A percentile compares a stretch with the other conserved stretches of the same genome.
phyloP scores from a whole-genome alignment of 2,888 invertebrate genomes.

The Asteroscopus sphinx region DNA sequence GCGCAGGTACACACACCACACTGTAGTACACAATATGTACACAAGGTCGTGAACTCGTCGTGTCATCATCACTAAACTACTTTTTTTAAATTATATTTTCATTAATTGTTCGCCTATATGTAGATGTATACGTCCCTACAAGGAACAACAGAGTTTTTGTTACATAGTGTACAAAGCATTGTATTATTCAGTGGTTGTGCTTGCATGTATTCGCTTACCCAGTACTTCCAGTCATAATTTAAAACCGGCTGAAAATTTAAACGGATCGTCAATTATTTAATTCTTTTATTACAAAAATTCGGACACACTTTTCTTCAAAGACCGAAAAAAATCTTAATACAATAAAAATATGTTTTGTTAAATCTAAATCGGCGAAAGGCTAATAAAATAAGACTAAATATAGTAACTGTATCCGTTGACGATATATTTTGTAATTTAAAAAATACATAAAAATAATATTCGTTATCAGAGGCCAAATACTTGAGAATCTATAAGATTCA shows the following conservation, averaged over 20 bases:
- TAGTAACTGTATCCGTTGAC: slow-evolving; percentile 33
- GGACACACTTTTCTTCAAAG: too few species aligned
- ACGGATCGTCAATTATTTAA: slow-evolving; percentile 9
- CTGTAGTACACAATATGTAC: too few species aligned
- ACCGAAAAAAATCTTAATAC: background rate
- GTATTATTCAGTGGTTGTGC: slow-evolving; percentile 64
- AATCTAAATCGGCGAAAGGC: slow-evolving; percentile 47
- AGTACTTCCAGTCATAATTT: slow-evolving; percentile 29
- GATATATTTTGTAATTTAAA: slow-evolving; percentile 41
- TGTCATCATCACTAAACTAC: too few species aligned
- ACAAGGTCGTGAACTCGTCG: too few species aligned
- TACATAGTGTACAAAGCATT: slow-evolving; percentile 27
- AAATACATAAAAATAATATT: slow-evolving; percentile 30
- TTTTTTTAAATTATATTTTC: too few species aligned
- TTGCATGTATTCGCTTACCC: slow-evolving; percentile 50
- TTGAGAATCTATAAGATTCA: slow-evolving; percentile 52
- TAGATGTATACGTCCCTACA: too few species aligned
- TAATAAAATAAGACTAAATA: slow-evolving; percentile 46
- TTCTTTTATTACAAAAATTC: too few species aligned
- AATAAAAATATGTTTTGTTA: slow-evolving; percentile 22
- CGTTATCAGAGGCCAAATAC: slow-evolving; percentile 49
- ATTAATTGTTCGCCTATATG: too few species aligned
- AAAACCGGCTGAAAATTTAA: slow-evolving; percentile 13
- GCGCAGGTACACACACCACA: too few species aligned
- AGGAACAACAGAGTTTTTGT: too few species aligned